phyloP scores from a whole-genome alignment of 2,888 invertebrate genomes.

The Dasysyrphus tricinctus region DNA sequence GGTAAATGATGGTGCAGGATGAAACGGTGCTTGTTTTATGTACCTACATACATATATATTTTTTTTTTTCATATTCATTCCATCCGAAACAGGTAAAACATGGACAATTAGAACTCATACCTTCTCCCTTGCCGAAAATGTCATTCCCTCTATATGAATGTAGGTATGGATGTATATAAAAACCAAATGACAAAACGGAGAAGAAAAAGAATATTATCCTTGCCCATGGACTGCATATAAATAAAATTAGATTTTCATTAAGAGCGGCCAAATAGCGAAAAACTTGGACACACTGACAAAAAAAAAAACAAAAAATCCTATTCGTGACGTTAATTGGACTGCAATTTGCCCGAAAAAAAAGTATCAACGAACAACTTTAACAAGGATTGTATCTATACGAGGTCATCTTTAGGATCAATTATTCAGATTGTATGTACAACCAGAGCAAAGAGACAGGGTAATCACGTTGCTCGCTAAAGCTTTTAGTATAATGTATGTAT shows the following conservation, averaged over 20 bases:
- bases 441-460: slow-evolving; percentile 22
- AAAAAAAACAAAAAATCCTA: slow-evolving; percentile 65
- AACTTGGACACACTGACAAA: slow-evolving; percentile 12
- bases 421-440: slow-evolving; percentile 64
- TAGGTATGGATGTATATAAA: background rate
- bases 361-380: background rate
- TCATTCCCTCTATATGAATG: background rate
- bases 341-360: slow-evolving; percentile 62
- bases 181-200: slow-evolving; percentile 5
- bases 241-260: slow-evolving; percentile 76
- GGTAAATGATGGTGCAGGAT: background rate
- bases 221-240: slow-evolving; percentile 69
- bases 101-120: slow-evolving; percentile 64
- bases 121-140: slow-evolving; percentile 5
- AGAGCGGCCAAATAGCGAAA: slow-evolving; percentile 60
- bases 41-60: background rate
- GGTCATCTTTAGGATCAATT: slow-evolving; percentile 72
- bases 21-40: slow-evolving; percentile 46
- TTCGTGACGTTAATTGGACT: slow-evolving; percentile 73
- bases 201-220: slow-evolving; percentile 37
- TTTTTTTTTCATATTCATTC: slow-evolving; percentile 20
- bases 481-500: slow-evolving; percentile 12
- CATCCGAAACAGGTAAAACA: slow-evolving; percentile 63
- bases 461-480: slow-evolving; percentile 59
- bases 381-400: slow-evolving; percentile 14